Conservation (phyloP, 2,797 vertebrate species). For the Parauchenoglanis punctatus region DNA sequence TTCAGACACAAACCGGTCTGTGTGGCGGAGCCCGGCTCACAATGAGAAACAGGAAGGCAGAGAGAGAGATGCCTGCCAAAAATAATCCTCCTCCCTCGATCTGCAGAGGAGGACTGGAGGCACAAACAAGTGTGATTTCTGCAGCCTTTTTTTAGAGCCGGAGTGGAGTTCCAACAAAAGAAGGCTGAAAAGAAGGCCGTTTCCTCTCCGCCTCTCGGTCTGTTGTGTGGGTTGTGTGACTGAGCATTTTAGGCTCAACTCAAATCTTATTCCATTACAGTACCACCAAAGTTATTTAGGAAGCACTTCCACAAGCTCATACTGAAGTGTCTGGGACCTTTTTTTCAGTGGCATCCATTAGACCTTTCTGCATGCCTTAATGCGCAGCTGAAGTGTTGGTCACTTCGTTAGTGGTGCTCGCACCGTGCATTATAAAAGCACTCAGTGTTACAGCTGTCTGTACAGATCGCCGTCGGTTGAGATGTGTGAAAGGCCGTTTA, state of each 20-base stretch:
- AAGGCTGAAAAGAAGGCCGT: conserved; percentile 12
- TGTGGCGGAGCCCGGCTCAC: conserved; percentile 39
- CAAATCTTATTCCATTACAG: conserved; percentile 41
- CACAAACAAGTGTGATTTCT: conserved; percentile 54
- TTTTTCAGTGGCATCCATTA: conserved; percentile 23
- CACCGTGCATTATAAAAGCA: conserved; percentile 21
- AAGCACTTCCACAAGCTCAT: background rate
- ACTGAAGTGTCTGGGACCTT: conserved; percentile 27
- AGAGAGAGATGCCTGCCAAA: conserved; percentile 64
- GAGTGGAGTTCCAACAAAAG: conserved; percentile 16
- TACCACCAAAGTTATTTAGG: conserved; percentile 25
- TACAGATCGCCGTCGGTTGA: conserved; percentile 15
- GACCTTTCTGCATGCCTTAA: conserved; percentile 37
- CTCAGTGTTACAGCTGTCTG: background rate
- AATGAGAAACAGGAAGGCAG: conserved; percentile 46
- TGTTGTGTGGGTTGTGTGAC: conserved; percentile 13
- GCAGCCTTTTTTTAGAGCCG: conserved; percentile 41
- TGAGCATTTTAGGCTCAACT: conserved; percentile 22
- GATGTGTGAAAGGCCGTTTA: background rate
- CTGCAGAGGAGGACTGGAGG: conserved; percentile 54
- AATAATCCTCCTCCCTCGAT: conserved; percentile 68
- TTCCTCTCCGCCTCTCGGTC: conserved; percentile 37
- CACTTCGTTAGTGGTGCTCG: conserved; percentile 21
- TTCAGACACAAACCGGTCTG: conserved; percentile 52
- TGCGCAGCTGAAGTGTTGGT: conserved; percentile 29